Conservation (phyloP, 2,888 invertebrate genomes). For the Tipula vernalis region DNA sequence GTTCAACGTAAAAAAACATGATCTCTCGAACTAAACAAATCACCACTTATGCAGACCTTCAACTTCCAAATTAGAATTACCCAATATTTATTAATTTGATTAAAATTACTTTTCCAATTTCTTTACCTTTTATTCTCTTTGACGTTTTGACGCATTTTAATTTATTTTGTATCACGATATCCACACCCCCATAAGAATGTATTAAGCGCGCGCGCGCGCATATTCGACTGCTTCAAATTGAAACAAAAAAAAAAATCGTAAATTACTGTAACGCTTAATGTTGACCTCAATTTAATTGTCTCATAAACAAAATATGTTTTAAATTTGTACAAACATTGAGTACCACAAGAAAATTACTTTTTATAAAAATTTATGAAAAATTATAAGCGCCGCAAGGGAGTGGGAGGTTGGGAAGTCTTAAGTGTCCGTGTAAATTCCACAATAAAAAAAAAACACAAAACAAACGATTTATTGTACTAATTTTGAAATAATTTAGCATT, state of each 20-base stretch:
- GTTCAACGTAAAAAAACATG: background rate
- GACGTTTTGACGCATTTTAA: background rate
- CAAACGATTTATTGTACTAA: background rate
- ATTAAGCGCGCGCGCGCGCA: background rate
- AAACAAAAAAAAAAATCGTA: background rate
- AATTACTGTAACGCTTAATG: background rate
- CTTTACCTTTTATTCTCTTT: background rate
- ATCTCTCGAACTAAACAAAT: background rate
- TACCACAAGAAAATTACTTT: background rate
- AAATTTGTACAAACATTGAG: background rate
- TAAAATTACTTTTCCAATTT: background rate
- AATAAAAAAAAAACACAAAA: background rate
- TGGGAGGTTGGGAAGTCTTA: background rate
- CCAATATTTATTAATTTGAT: background rate
- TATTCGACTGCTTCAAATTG: background rate
- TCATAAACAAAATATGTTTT: background rate
- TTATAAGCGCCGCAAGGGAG: background rate
- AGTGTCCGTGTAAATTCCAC: background rate
- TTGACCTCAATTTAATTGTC: constrained; percentile 4
- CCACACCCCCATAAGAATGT: background rate
- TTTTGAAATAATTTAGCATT: background rate
- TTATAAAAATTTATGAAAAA: background rate
- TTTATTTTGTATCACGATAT: background rate
- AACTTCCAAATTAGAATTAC: background rate
- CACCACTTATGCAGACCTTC: background rate